phyloP scores from a whole-genome alignment of 2,113 vertebrate genomes.

The Xerus inauris region DNA sequence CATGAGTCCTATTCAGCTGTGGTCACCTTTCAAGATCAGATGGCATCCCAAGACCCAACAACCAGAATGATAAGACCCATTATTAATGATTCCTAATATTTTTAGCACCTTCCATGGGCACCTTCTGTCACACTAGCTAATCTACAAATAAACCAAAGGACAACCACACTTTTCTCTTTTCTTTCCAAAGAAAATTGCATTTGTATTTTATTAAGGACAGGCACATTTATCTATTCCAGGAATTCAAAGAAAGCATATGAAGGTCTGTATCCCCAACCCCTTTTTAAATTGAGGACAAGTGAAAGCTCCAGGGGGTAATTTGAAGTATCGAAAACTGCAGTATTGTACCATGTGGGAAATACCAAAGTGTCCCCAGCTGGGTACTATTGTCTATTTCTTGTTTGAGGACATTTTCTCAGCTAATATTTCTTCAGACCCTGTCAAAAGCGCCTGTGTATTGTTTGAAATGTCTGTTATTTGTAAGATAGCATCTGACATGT shows the following conservation, averaged over 20 bases:
- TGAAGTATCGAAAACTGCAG: background rate
- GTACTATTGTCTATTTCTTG: constrained; percentile 55
- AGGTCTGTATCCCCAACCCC: background rate
- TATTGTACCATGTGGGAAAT: background rate
- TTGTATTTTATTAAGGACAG: constrained; percentile 65
- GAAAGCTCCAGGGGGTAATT: background rate
- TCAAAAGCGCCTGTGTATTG: background rate
- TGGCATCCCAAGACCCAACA: background rate
- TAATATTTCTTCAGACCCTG: constrained; percentile 58
- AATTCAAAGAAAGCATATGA: background rate
- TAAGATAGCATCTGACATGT: background rate
- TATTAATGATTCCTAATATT: background rate
- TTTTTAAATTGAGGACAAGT: background rate
- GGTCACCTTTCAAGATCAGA: background rate
- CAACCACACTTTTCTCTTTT: background rate
- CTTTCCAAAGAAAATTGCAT: constrained; percentile 16
- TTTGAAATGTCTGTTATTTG: constrained; percentile 45
- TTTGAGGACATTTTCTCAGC: constrained; percentile 65
- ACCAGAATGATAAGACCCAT: background rate
- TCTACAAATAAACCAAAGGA: background rate
- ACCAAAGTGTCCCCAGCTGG: background rate
- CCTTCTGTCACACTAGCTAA: background rate
- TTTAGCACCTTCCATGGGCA: background rate
- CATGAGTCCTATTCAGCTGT: background rate
- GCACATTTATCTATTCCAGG: background rate